Evolutionary conservation across 37 sponge, comb jelly and placozoan species (phyloP).

Genomic region (Petrosia ficiformis): DNA sequence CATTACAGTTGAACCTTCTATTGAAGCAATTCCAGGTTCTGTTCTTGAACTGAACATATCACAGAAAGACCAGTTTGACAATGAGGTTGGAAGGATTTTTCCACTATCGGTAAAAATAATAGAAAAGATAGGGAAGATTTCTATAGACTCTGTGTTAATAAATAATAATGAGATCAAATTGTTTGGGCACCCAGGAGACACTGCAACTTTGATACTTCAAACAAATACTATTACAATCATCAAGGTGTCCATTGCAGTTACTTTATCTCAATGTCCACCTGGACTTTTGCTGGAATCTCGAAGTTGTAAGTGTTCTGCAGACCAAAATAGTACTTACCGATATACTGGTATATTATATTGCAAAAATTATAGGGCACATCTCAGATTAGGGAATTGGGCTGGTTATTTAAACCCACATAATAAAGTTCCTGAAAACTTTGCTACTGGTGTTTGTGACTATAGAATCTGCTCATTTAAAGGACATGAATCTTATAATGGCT

Average conservation of each 20-base stretch:
- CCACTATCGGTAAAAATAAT: not conserved
- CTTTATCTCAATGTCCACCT: not conserved
- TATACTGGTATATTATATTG: constrained; percentile 9
- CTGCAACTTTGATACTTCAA: not conserved
- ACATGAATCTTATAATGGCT: too few relatives aligned
- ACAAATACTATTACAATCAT: not conserved
- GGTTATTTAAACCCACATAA: too few relatives aligned
- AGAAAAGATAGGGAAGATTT: not conserved
- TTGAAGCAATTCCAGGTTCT: not conserved
- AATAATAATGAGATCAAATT: not conserved
- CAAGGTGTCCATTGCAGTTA: not conserved
- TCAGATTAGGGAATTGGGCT: constrained; percentile 22
- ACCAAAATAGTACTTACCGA: not conserved
- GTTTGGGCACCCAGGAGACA: not conserved
- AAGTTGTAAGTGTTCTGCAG: constrained; percentile 15
- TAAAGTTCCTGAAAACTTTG: too few relatives aligned
- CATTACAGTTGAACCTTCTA: not conserved
- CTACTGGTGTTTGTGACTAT: too few relatives aligned
- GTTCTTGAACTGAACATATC: not conserved
- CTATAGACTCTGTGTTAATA: not conserved
- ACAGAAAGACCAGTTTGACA: not conserved
- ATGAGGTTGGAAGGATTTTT: not conserved
- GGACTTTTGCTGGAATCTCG: not conserved
- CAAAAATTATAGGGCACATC: not conserved
- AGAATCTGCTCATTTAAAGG: too few relatives aligned